Base-by-base conservation (phyloP, 2,888 invertebrate species). In the Eledona agricola region DNA sequence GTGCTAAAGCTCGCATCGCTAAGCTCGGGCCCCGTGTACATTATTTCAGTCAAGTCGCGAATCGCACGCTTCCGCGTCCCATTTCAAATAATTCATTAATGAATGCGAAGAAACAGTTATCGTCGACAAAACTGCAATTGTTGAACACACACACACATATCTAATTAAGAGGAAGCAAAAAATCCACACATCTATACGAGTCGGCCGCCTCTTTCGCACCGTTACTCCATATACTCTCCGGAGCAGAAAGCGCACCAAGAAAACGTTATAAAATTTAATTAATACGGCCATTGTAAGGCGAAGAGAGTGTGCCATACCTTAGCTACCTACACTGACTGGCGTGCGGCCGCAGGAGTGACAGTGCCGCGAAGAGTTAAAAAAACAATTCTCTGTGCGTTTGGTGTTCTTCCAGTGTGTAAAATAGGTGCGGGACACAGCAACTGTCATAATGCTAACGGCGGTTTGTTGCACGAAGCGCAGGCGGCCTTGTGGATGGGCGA, bases 351-450 rank as follows among this genome's bases (percentile, higher is more conserved):
- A 15, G 15, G 16, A 46, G 20, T 40, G 47, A 52, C 47, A 46
- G 43, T 43, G 31, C 15, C 35, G 23, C 34, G 13, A 25, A 23
- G 22, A 7, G 11, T 20, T 23, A 20, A 6, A 23, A 17, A 12
- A 16, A 32, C 16, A 4, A 10, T 13, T 29, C 13, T n/a, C n/a
- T n/a, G n/a, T n/a, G n/a, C n/a, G n/a, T 11, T 42, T 46, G 7
- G 15, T 40, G 15, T 32, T 13, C 6, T 12, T 13, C 17, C 11
- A 12, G 25, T 54, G 38, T 65, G 67, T 72, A 81, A 79, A 76
- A 82, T 82, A 82, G 82, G 82, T 73, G 78, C 81, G 62, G 78
- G 78, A 72, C 80, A 80, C 63, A 81, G 81, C 74, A 77, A 77
- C 60, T 77, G 78, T 73, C 77, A 78, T 72, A 77, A 79, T 72